These are phyloP conservation scores for Leptopilina clavipes DNA, from an alignment of 1,140 invertebrate species.

Conservation along the genomic window DNA sequence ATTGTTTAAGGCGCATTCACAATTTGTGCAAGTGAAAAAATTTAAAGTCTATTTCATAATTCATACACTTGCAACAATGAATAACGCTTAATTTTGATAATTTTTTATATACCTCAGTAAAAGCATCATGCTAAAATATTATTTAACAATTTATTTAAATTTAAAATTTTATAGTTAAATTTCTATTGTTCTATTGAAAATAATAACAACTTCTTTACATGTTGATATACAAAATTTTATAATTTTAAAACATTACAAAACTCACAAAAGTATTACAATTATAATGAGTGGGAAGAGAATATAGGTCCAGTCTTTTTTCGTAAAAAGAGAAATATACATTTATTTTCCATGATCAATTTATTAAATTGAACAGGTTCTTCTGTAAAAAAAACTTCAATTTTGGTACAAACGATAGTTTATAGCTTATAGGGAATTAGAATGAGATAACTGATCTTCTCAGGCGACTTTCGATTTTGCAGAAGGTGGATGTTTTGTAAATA, in stretches of 20 bases:
- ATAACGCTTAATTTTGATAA: no score
- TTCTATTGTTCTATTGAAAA: no score
- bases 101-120: no score
- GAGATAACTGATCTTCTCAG: constrained; percentile 20
- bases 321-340: constrained; percentile 21
- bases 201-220: background rate
- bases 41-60: no score
- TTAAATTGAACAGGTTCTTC: constrained; percentile 56
- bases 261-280: no score
- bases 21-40: no score
- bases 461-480: constrained; percentile 12
- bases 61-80: no score
- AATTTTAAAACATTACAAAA: background rate
- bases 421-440: constrained; percentile 8
- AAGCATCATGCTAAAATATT: no score
- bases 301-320: background rate
- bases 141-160: no score
- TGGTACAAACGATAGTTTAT: constrained; percentile 10
- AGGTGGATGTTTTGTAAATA: constrained; percentile 31
- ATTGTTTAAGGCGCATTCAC: no score
- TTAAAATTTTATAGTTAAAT: no score
- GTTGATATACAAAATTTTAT: background rate
- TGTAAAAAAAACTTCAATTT: constrained; percentile 57
- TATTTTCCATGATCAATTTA: constrained; percentile 52
- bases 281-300: background rate